Conservation (phyloP, 1,140 invertebrate species). For the Drosophila parvula region DNA sequence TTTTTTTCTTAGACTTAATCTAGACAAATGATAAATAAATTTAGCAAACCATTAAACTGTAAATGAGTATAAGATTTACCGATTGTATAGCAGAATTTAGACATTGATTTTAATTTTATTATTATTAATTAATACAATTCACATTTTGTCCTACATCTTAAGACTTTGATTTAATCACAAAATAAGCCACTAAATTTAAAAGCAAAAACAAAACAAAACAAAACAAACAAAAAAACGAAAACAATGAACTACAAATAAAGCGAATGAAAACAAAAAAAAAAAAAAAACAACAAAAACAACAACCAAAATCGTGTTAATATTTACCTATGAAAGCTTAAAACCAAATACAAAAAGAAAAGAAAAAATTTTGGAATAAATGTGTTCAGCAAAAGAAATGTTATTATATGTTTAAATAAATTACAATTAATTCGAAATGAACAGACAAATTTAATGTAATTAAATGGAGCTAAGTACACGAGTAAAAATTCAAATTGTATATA, state of each 20-base stretch:
- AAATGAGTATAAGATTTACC: conserved; percentile 42
- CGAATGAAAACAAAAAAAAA: conserved; percentile 23
- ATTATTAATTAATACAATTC: conserved; percentile 27
- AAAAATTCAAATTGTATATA: conserved; percentile 73
- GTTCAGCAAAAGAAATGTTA: conserved; percentile 81
- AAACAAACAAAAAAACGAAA: conserved; percentile 10
- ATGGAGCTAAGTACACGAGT: conserved; percentile 58
- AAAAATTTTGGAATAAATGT: conserved; percentile 83
- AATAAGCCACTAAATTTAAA: conserved; percentile 52
- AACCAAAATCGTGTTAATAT: conserved; percentile 50
- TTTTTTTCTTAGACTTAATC: conserved; percentile 68
- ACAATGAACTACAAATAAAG: conserved; percentile 25
- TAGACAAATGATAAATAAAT: conserved; percentile 61
- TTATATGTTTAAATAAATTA: conserved; percentile 81
- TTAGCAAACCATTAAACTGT: conserved; percentile 52
- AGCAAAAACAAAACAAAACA: conserved; percentile 20
- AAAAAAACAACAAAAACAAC: neutral
- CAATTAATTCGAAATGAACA: conserved; percentile 52
- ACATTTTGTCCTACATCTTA: conserved; percentile 44
- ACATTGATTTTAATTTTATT: conserved; percentile 26
- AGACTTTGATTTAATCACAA: conserved; percentile 56
- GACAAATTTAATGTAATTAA: conserved; percentile 71
- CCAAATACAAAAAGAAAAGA: conserved; percentile 37
- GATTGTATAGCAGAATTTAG: conserved; percentile 42
- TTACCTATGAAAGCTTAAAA: conserved; percentile 48